Evolutionary conservation across 2,888 invertebrate genomes (phyloP).

Genomic region (Lycocerus yunnanus): DNA sequence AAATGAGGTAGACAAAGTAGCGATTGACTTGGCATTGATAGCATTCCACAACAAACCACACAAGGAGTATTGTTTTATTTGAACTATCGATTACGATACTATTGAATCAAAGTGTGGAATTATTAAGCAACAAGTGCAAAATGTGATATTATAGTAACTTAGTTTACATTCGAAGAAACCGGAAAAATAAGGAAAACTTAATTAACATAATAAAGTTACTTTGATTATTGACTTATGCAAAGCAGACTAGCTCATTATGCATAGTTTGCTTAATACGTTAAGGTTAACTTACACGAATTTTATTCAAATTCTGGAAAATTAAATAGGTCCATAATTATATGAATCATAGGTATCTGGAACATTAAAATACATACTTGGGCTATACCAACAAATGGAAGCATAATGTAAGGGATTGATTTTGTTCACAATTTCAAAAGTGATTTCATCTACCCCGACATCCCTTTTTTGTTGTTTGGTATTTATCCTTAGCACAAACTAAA

Average conservation of each 20-base stretch:
- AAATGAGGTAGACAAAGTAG: constrained; percentile 39
- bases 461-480: not conserved
- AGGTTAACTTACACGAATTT: not conserved
- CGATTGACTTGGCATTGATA: constrained; percentile 36
- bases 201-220: not conserved
- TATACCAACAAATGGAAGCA: not conserved
- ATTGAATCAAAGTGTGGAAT: not conserved
- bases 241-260: not conserved
- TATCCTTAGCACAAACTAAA: not conserved
- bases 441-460: not conserved
- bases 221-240: not conserved
- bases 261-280: not conserved
- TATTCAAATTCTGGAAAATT: not conserved
- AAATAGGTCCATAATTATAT: not conserved
- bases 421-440: not conserved
- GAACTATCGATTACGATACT: constrained; percentile 19
- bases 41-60: constrained; percentile 38
- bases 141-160: not conserved
- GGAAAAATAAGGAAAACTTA: not conserved
- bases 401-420: not conserved
- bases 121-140: not conserved
- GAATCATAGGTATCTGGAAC: not conserved
- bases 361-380: not conserved
- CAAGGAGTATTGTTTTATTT: constrained; percentile 23
- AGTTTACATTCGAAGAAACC: not conserved